Conservation (phyloP, 2,888 invertebrate genomes). For the Melolontha melolontha region DNA sequence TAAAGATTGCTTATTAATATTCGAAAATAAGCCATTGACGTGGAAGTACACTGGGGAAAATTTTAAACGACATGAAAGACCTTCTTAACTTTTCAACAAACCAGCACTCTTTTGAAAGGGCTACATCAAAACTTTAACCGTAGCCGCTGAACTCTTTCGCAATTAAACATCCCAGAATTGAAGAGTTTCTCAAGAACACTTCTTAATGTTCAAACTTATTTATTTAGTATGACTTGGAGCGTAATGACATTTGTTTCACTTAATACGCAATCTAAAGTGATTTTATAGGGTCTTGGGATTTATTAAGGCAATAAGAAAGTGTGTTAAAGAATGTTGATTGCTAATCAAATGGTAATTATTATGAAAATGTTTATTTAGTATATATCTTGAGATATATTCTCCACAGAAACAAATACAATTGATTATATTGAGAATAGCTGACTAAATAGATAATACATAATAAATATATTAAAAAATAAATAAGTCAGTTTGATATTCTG, state of each 20-base stretch:
- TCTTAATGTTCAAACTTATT: constrained; percentile 16
- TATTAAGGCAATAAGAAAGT: constrained; percentile 12
- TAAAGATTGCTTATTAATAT: constrained; percentile 23
- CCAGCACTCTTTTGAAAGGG: constrained; percentile 15
- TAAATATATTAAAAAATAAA: no score
- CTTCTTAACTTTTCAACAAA: constrained; percentile 16
- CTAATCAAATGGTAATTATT: no score
- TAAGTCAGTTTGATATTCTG: no score
- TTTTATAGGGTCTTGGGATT: constrained; percentile 1
- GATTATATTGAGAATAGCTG: no score
- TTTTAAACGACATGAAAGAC: constrained; percentile 17
- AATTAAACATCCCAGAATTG: constrained; percentile 23
- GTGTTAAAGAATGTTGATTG: no score
- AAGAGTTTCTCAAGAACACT: constrained; percentile 6
- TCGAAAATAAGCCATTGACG: constrained; percentile 21
- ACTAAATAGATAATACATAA: no score
- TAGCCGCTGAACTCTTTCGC: constrained; percentile 16
- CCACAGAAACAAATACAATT: no score
- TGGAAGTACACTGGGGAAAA: constrained; percentile 3
- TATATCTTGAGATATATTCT: no score
- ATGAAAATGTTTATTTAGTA: no score
- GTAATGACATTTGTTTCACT: constrained; percentile 22
- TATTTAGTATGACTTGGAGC: constrained; percentile 16
- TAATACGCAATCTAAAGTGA: constrained; percentile 2
- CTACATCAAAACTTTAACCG: constrained; percentile 18